Percentiles rank a stretch among this genome's conserved stretches.
These are phyloP conservation scores for Propsilocerus akamusi DNA, from an alignment of 1,140 invertebrate species.

Conservation along the genomic window DNA sequence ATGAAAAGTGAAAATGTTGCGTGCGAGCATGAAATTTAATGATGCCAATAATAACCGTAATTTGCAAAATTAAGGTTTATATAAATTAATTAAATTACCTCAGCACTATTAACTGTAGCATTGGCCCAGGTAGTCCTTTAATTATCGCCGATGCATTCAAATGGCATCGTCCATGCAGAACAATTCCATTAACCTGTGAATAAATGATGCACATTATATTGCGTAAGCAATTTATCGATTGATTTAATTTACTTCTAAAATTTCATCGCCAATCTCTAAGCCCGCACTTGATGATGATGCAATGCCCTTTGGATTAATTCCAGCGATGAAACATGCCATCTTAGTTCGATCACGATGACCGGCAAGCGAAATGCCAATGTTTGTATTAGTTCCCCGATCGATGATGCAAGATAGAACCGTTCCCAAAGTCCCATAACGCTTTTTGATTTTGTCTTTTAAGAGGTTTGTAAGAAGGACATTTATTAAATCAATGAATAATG, in stretches of 20 bases:
- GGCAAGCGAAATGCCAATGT: slow-evolving; percentile 80
- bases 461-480: slow-evolving; percentile 8
- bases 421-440: slow-evolving; percentile 71
- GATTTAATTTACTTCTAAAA: slow-evolving; percentile 59
- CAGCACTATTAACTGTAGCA: slow-evolving; percentile 72
- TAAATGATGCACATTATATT: slow-evolving; percentile 11
- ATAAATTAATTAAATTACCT: slow-evolving; percentile 36
- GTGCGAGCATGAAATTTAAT: no score
- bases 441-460: slow-evolving; percentile 68
- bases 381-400: slow-evolving; percentile 34
- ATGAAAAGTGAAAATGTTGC: not conserved
- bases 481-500: no score
- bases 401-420: slow-evolving; percentile 52
- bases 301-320: slow-evolving; percentile 73
- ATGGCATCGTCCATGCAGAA: slow-evolving; percentile 87
- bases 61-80: not conserved
- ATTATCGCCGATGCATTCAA: slow-evolving; percentile 91
- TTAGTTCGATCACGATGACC: slow-evolving; percentile 85
- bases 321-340: slow-evolving; percentile 94
- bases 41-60: not conserved
- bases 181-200: slow-evolving; percentile 78
- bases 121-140: slow-evolving; percentile 65
- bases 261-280: slow-evolving; percentile 84
- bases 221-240: not conserved
- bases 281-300: slow-evolving; percentile 49